phyloP scores from a whole-genome alignment of 2,113 vertebrate genomes.

The Pluvialis apricaria region DNA sequence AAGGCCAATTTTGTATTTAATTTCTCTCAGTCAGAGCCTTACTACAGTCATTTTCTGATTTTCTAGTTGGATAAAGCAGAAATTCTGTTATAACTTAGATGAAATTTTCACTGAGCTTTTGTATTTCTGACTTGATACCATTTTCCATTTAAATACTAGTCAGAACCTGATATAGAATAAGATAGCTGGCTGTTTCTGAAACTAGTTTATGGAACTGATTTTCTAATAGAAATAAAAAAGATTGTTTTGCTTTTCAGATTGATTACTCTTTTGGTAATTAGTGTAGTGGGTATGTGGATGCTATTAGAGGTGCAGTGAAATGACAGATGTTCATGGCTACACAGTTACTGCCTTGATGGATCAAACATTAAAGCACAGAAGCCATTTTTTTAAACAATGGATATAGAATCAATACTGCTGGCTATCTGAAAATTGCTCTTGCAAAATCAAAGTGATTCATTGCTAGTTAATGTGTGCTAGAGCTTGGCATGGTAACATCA shows the following conservation, averaged over 20 bases:
- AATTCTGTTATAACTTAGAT: not conserved
- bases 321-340: not conserved
- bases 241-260: not conserved
- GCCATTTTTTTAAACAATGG: not conserved
- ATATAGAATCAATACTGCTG: not conserved
- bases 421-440: not conserved
- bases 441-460: not conserved
- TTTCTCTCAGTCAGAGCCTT: not conserved
- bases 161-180: not conserved
- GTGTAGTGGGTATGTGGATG: not conserved
- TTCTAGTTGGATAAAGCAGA: not conserved
- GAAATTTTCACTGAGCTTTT: not conserved
- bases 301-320: not conserved
- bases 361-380: not conserved
- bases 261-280: not conserved
- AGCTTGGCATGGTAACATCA: not conserved
- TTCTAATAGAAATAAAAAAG: not conserved
- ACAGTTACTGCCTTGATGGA: not conserved
- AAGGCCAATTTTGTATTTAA: not conserved
- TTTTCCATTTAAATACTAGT: not conserved
- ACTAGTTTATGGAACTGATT: not conserved
- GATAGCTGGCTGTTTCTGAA: not conserved
- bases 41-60: not conserved
- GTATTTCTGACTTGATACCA: accelerated
- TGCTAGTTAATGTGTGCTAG: not conserved